These are phyloP conservation scores for Brachyhypopomus gauderio DNA, from an alignment of 2,113 vertebrate genomes.

Conservation along the genomic window DNA sequence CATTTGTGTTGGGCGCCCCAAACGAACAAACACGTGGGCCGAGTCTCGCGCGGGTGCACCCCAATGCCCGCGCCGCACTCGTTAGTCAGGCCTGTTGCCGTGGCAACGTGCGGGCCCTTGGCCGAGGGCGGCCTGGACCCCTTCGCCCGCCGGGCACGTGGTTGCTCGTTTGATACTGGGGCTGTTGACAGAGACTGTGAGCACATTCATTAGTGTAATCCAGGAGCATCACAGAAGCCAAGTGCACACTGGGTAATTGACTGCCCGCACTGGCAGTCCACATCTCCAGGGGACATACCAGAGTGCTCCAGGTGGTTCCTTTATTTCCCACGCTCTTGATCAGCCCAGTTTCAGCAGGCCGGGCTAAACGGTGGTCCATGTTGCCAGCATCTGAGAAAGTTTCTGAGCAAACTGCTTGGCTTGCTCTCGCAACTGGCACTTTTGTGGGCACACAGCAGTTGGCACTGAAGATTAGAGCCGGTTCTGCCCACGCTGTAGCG, in stretches of 20 bases:
- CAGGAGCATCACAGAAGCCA: constrained; percentile 45
- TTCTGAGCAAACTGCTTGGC: constrained; percentile 19
- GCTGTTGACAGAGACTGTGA: constrained; percentile 57
- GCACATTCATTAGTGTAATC: constrained; percentile 57
- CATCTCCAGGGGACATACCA: constrained; percentile 36
- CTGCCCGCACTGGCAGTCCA: constrained; percentile 36
- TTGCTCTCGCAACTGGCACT: constrained; percentile 29
- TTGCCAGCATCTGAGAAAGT: constrained; percentile 27
- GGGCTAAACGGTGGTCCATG: constrained; percentile 15
- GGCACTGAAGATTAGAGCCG: constrained; percentile 51
- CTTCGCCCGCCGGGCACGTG: constrained; percentile 32
- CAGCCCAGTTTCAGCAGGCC: constrained; percentile 3
- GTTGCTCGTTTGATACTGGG: constrained; percentile 38
- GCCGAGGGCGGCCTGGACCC: constrained; percentile 2
- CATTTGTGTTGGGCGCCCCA: background rate
- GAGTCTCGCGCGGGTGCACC: constrained; percentile 1
- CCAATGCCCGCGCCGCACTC: constrained; percentile 18
- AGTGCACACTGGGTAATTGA: constrained; percentile 57
- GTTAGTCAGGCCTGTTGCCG: constrained; percentile 48
- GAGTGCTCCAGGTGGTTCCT: constrained; percentile 41
- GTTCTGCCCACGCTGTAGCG: constrained; percentile 57
- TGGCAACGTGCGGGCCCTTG: constrained; percentile 35
- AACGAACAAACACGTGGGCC: background rate
- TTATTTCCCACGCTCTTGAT: constrained; percentile 38
- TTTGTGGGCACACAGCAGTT: constrained; percentile 47